Evolutionary conservation across 2,888 invertebrate genomes (phyloP).

Genomic region (Eupithecia inturbata): DNA sequence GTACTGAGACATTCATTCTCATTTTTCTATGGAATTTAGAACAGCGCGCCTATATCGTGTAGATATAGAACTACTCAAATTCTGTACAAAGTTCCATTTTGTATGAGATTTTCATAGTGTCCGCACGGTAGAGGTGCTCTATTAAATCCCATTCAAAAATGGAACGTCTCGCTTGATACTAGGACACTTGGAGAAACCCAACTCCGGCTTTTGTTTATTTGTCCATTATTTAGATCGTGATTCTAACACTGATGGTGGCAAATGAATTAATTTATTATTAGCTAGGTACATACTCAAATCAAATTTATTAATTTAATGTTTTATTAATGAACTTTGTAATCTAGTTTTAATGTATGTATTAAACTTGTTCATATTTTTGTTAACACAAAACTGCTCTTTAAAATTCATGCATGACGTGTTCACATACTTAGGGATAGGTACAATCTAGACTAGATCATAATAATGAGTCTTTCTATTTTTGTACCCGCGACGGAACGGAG

Average conservation of each 20-base stretch:
- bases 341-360: too few species aligned
- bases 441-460: too few species aligned
- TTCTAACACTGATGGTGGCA: slow-evolving; percentile 25
- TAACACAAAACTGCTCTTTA: too few species aligned
- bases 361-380: too few species aligned
- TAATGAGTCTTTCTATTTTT: too few species aligned
- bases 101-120: background rate
- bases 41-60: slow-evolving; percentile 51
- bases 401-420: too few species aligned
- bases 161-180: background rate
- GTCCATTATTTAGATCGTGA: slow-evolving; percentile 50
- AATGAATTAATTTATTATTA: too few species aligned
- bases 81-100: background rate
- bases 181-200: background rate
- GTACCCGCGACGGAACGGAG: too few species aligned
- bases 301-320: too few species aligned
- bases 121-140: background rate
- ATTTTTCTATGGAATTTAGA: background rate
- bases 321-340: too few species aligned
- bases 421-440: too few species aligned
- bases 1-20: background rate
- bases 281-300: too few species aligned
- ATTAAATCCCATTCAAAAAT: background rate
- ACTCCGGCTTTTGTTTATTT: background rate
- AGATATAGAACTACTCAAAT: background rate